A percentile compares a stretch with the other conserved stretches of the same genome.
Evolutionary conservation across 2,113 vertebrate genomes (phyloP).

Genomic region (Suricata suricatta): DNA sequence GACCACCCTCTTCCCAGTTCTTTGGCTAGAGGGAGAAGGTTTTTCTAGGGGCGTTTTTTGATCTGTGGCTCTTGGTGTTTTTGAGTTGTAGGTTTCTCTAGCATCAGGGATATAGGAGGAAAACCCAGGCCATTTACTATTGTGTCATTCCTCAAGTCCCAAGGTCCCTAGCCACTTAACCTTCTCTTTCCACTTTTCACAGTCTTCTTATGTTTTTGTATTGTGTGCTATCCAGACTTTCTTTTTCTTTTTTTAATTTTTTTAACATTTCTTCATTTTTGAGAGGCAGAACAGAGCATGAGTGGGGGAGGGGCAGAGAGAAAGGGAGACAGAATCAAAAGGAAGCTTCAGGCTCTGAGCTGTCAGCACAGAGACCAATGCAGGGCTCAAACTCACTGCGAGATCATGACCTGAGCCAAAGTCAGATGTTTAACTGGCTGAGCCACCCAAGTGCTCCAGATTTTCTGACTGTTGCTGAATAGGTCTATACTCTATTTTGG

Average conservation of each 20-base stretch:
- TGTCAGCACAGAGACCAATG: too few relatives aligned
- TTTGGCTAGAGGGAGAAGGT: neutral
- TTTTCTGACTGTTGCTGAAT: neutral
- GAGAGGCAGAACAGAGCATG: too few relatives aligned
- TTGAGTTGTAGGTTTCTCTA: neutral
- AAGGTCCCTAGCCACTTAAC: neutral
- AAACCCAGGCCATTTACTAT: neutral
- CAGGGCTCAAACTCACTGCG: too few relatives aligned
- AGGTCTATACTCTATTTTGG: neutral
- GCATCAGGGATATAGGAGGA: neutral
- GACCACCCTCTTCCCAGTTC: neutral
- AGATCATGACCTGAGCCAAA: too few relatives aligned
- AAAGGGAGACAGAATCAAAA: too few relatives aligned
- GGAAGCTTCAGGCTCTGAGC: too few relatives aligned
- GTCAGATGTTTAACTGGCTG: too few relatives aligned
- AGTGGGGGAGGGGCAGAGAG: too few relatives aligned
- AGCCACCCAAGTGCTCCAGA: too few relatives aligned
- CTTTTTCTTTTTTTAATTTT: too few relatives aligned
- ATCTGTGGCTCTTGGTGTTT: neutral
- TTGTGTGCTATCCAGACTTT: neutral
- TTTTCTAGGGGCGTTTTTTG: neutral
- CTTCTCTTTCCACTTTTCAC: neutral
- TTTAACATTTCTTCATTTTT: too few relatives aligned
- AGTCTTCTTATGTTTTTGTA: neutral
- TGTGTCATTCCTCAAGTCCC: neutral